Evolutionary conservation across 2,113 vertebrate genomes (phyloP).

Genomic region (Uria aalge): DNA sequence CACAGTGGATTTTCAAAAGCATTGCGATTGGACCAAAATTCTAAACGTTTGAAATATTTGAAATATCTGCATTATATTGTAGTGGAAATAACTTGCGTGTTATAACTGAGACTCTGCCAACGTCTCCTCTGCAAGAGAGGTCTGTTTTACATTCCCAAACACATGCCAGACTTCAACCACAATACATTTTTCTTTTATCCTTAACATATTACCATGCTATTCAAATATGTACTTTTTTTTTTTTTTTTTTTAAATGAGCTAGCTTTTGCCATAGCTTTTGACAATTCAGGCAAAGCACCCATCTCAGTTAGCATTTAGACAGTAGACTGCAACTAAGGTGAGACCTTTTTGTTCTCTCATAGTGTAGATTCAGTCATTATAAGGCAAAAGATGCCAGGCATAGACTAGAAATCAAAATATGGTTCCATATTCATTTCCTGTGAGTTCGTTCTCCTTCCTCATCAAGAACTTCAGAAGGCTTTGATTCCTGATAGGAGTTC

Average conservation of each 20-base stretch:
- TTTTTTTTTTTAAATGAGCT: neutral
- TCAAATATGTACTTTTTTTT: neutral
- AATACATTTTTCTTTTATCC: neutral
- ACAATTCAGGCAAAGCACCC: neutral
- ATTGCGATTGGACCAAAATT: neutral
- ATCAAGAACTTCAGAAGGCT: neutral
- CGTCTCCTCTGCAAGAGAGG: neutral
- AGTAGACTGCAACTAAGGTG: neutral
- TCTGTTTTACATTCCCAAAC: constrained; percentile 29
- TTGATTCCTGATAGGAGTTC: neutral
- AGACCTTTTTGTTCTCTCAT: neutral
- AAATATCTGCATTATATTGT: constrained; percentile 1
- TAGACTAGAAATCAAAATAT: neutral
- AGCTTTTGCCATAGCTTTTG: neutral
- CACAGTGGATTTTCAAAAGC: neutral
- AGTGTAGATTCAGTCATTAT: neutral
- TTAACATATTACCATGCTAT: neutral
- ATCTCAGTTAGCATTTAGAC: neutral
- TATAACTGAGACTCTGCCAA: constrained; percentile 15
- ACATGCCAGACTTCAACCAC: neutral
- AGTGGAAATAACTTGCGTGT: neutral
- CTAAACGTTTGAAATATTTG: neutral
- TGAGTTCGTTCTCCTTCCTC: neutral
- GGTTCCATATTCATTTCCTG: neutral
- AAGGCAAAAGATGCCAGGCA: neutral